phyloP scores from a whole-genome alignment of 2,113 vertebrate species.

The Syrmaticus mikado region DNA sequence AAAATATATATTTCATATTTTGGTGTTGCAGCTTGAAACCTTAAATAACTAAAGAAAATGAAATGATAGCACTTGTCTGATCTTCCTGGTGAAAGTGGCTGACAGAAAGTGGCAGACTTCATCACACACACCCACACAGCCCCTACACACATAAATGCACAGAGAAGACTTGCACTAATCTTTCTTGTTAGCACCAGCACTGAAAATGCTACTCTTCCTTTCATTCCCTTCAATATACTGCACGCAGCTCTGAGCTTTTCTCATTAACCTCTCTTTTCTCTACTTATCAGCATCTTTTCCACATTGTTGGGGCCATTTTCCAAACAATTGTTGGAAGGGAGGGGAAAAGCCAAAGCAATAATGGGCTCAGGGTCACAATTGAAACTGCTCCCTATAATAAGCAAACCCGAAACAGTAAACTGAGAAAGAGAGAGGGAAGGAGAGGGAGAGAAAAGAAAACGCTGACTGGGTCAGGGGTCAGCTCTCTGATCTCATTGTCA shows the following conservation, averaged over 20 bases:
- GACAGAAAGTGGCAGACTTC: background rate
- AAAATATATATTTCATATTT: background rate
- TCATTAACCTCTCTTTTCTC: slow-evolving; percentile 77
- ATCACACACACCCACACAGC: background rate
- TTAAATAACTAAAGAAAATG: background rate
- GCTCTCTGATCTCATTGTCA: slow-evolving; percentile 85
- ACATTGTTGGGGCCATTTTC: slow-evolving; percentile 76
- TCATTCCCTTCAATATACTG: slow-evolving; percentile 76
- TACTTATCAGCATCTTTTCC: slow-evolving; percentile 85
- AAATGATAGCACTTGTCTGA: background rate
- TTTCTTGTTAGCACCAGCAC: slow-evolving; percentile 76
- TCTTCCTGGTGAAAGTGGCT: background rate
- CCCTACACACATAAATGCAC: background rate
- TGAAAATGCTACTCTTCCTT: slow-evolving; percentile 83
- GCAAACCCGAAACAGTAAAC: slow-evolving; percentile 33
- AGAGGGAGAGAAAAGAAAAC: slow-evolving; percentile 77
- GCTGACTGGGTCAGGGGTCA: slow-evolving; percentile 84
- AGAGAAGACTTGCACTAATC: background rate
- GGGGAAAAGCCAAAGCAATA: slow-evolving; percentile 71
- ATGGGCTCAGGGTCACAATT: slow-evolving; percentile 77
- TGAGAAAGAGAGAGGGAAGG: slow-evolving; percentile 71
- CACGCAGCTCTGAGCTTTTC: slow-evolving; percentile 77
- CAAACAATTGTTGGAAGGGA: slow-evolving; percentile 79
- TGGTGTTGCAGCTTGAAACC: background rate
- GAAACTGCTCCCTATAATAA: slow-evolving; percentile 65